Evolutionary conservation across 2,888 invertebrate genomes (phyloP).

Genomic region (Parelbella ahira): DNA sequence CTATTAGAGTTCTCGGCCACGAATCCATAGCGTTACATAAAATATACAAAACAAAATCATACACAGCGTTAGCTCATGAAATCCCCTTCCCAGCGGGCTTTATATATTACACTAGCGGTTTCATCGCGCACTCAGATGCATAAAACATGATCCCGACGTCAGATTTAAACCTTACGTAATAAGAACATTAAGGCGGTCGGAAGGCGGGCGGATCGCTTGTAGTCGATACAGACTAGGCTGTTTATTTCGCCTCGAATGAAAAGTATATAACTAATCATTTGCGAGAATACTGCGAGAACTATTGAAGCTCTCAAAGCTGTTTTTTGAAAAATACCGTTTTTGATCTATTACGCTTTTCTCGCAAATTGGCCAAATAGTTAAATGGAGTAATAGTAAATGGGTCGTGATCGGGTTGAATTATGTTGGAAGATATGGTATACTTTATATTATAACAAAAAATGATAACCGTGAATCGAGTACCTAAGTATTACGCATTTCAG

Average conservation of each 20-base stretch:
- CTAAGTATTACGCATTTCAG: too few species aligned
- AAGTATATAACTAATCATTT: too few species aligned
- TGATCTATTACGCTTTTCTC: too few species aligned
- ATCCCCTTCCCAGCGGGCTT: conserved; percentile 62
- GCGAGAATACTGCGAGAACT: too few species aligned
- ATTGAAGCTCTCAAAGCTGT: too few species aligned
- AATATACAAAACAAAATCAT: conserved; percentile 52
- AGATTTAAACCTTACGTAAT: conserved; percentile 78
- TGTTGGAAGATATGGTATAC: too few species aligned
- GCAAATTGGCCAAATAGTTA: too few species aligned
- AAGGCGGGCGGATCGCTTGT: conserved; percentile 44
- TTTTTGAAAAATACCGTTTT: too few species aligned
- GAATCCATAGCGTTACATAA: conserved; percentile 13
- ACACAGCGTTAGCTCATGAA: conserved; percentile 59
- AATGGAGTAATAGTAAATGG: too few species aligned
- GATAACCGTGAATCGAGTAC: too few species aligned
- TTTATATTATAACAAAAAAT: too few species aligned
- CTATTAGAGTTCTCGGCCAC: conserved; percentile 16
- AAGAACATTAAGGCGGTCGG: conserved; percentile 67
- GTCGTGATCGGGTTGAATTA: too few species aligned
- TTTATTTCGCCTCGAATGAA: neutral
- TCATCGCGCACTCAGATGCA: conserved; percentile 75
- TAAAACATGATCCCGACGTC: conserved; percentile 77
- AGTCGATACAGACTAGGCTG: conserved; percentile 18
- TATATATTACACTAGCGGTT: conserved; percentile 71